A percentile compares a stretch with the other conserved stretches of the same genome.
Conservation (phyloP, 2,888 invertebrate genomes). For the Cinara cedri region DNA sequence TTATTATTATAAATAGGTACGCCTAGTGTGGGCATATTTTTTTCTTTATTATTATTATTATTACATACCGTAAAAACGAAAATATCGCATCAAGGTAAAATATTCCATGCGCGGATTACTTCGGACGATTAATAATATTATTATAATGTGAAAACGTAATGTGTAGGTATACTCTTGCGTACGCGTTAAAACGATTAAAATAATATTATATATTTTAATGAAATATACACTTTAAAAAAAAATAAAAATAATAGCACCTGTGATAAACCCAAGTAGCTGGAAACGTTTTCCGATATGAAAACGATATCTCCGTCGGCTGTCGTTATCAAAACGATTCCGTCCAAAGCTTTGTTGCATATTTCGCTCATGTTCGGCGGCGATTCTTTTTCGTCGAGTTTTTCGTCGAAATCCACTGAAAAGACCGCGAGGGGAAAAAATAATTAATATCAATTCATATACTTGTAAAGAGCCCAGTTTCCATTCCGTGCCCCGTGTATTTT, state of each 20-base stretch:
- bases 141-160: not conserved
- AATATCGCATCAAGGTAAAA: too few relatives aligned
- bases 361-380: slow-evolving; percentile 64
- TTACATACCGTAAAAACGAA: too few relatives aligned
- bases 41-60: too few relatives aligned
- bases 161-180: not conserved
- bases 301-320: slow-evolving; percentile 90
- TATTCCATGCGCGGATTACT: too few relatives aligned
- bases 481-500: too few relatives aligned
- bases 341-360: slow-evolving; percentile 79
- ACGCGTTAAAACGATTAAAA: not conserved
- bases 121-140: not conserved
- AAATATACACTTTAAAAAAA: too few relatives aligned
- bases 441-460: too few relatives aligned
- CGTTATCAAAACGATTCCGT: slow-evolving; percentile 87
- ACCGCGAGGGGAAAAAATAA: not conserved
- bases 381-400: slow-evolving; percentile 59
- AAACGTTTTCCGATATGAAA: slow-evolving; percentile 89
- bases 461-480: too few relatives aligned
- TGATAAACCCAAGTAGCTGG: slow-evolving; percentile 86
- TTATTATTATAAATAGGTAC: too few relatives aligned
- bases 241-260: slow-evolving; percentile 71
- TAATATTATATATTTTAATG: slow-evolving; percentile 17
- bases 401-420: slow-evolving; percentile 65
- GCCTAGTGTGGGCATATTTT: too few relatives aligned